Conservation (phyloP, 2,113 vertebrate species). For the Isurus oxyrinchus region DNA sequence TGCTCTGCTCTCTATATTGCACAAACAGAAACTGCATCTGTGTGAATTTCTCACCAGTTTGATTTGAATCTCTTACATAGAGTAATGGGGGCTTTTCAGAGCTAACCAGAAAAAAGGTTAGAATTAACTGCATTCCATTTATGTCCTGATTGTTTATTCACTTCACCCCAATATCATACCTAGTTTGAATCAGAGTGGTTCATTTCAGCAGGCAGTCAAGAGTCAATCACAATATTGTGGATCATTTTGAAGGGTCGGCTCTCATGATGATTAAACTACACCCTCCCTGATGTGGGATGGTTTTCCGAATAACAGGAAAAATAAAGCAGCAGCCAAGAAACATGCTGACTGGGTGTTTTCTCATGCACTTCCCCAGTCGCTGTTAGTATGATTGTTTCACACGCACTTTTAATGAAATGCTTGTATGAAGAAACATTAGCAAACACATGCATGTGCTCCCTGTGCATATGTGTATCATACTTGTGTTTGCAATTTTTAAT, state of each 20-base stretch:
- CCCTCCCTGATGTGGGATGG: neutral
- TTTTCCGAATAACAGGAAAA: slow-evolving; percentile 29
- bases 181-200: neutral
- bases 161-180: neutral
- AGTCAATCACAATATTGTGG: no score
- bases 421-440: neutral
- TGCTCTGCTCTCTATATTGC: neutral
- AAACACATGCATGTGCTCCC: no score
- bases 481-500: neutral
- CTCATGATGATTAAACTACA: neutral
- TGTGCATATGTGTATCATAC: neutral
- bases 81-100: neutral
- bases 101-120: neutral
- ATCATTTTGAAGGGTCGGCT: neutral
- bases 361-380: neutral
- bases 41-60: slow-evolving; percentile 9
- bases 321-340: neutral
- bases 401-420: neutral
- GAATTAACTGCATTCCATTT: neutral
- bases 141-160: neutral
- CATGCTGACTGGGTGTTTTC: neutral
- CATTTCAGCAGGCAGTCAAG: no score
- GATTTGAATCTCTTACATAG: neutral
- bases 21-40: neutral
- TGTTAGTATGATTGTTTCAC: neutral